Evolutionary conservation across 2,888 invertebrate genomes (phyloP).

Genomic region (Callosobruchus maculatus): DNA sequence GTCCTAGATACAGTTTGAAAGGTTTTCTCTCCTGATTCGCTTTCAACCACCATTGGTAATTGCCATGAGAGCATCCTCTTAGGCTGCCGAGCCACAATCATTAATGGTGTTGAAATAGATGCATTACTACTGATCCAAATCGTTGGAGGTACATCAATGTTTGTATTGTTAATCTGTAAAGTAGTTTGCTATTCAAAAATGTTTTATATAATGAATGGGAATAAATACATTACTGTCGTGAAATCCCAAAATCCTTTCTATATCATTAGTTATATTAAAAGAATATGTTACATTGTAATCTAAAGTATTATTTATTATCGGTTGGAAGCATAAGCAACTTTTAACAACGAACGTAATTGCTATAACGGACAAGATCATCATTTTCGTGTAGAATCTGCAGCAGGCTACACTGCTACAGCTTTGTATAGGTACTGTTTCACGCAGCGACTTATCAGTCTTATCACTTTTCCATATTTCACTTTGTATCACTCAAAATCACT

Average conservation of each 20-base stretch:
- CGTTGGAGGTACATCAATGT: constrained; percentile 24
- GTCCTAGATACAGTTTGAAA: constrained; percentile 60
- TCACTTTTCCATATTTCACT: background rate
- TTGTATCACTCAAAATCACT: background rate
- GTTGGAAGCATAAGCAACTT: background rate
- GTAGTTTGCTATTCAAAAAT: background rate
- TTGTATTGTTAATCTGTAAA: background rate
- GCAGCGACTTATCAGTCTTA: no score
- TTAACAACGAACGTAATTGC: background rate
- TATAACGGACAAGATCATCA: background rate
- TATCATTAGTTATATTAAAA: background rate
- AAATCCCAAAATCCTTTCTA: background rate
- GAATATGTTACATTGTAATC: background rate
- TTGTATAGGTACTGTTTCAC: no score
- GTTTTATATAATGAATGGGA: background rate
- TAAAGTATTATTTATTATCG: background rate
- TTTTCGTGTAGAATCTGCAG: background rate
- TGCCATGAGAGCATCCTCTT: constrained; percentile 78
- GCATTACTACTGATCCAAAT: constrained; percentile 30
- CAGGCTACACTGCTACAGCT: background rate
- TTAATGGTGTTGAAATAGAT: constrained; percentile 52
- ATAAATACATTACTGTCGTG: constrained; percentile 2
- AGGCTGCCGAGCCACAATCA: constrained; percentile 72
- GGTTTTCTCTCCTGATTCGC: constrained; percentile 44
- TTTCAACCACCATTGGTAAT: constrained; percentile 64